These are phyloP conservation scores for Esox lucius DNA, from an alignment of 2,797 vertebrate genomes.

Conservation along the genomic window DNA sequence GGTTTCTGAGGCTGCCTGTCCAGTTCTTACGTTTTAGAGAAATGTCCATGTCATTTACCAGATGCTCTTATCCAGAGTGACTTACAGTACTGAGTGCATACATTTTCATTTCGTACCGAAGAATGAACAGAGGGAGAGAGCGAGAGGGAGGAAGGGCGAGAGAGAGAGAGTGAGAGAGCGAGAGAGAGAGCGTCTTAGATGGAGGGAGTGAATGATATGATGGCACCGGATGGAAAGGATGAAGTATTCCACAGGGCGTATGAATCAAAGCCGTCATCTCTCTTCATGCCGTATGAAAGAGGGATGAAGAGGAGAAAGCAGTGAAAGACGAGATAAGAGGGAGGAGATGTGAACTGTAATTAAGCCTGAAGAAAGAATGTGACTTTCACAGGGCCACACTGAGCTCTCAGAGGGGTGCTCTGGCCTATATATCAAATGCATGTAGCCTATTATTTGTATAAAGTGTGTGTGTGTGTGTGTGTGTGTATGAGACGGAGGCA, in stretches of 20 bases:
- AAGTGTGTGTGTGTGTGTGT: conserved; percentile 29
- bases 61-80: no score
- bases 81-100: no score
- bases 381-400: conserved; percentile 49
- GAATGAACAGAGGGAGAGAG: conserved; percentile 9
- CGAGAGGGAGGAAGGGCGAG: background rate
- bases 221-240: conserved; percentile 57
- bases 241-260: conserved; percentile 60
- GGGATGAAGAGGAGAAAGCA: background rate
- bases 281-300: conserved; percentile 9
- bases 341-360: conserved; percentile 62
- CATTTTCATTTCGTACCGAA: no score
- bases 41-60: no score
- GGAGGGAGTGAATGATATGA: conserved; percentile 46
- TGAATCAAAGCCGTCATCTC: conserved; percentile 61
- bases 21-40: no score
- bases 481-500: background rate
- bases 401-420: conserved; percentile 44
- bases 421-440: conserved; percentile 37
- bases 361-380: conserved; percentile 55
- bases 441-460: conserved; percentile 34
- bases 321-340: conserved; percentile 20
- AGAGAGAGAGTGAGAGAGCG: conserved; percentile 22
- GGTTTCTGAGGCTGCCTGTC: no score
- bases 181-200: conserved; percentile 34